These are phyloP conservation scores for Aphidoletes aphidimyza DNA, from an alignment of 2,888 invertebrate genomes.

Conservation along the genomic window DNA sequence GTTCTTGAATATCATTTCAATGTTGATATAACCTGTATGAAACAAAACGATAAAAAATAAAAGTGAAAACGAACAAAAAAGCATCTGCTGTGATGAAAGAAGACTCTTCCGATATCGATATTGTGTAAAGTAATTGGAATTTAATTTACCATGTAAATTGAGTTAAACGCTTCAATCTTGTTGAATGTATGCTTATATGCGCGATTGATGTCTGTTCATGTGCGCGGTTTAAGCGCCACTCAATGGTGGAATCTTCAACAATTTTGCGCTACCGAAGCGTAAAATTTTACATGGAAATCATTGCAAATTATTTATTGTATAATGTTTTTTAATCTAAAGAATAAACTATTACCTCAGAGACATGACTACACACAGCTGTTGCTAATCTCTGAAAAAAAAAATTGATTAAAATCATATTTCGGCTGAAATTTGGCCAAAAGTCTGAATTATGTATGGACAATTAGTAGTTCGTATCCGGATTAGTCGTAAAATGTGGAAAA, in stretches of 20 bases:
- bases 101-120: not conserved
- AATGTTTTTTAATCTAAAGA: too few relatives aligned
- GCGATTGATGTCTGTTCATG: too few relatives aligned
- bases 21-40: not conserved
- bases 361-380: too few relatives aligned
- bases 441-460: too few relatives aligned
- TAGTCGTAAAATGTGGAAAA: too few relatives aligned
- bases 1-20: not conserved
- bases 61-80: not conserved
- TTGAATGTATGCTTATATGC: too few relatives aligned
- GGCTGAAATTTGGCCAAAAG: too few relatives aligned
- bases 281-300: not conserved
- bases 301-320: not conserved
- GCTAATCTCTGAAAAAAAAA: not conserved
- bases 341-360: too few relatives aligned
- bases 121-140: slow-evolving; percentile 1
- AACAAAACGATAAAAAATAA: not conserved
- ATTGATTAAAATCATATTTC: not conserved
- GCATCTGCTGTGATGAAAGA: too few relatives aligned
- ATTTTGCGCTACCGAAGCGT: not conserved
- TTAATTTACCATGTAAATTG: not conserved
- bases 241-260: not conserved
- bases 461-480: too few relatives aligned
- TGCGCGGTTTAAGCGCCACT: not conserved
- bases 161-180: not conserved